Conservation (phyloP, 2,113 vertebrate species). For the Poicephalus gulielmi region DNA sequence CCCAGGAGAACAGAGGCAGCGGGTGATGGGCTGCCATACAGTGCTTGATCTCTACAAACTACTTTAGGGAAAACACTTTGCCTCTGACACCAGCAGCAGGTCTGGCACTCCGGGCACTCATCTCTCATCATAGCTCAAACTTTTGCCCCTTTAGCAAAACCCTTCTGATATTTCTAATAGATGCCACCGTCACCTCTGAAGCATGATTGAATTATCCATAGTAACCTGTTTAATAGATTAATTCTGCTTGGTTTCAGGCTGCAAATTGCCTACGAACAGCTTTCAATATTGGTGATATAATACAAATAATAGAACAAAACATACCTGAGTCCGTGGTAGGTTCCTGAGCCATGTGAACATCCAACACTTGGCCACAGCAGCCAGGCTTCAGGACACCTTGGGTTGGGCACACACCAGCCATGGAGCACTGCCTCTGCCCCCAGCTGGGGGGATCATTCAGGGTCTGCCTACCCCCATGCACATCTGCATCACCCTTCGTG, state of each 20-base stretch:
- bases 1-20: neutral
- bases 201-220: neutral
- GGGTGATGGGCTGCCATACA: neutral
- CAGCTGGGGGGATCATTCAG: neutral
- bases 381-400: neutral
- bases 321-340: accelerated
- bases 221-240: neutral
- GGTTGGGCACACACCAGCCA: neutral
- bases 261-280: neutral
- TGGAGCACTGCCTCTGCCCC: neutral
- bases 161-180: neutral
- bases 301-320: neutral
- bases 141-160: neutral
- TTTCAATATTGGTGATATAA: neutral
- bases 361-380: accelerated
- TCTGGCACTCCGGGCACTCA: neutral
- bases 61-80: neutral
- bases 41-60: neutral
- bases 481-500: accelerated
- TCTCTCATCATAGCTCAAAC: neutral
- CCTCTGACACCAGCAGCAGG: accelerated
- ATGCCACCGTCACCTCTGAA: neutral
- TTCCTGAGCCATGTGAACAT: neutral
- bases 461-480: accelerated
- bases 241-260: neutral